Evolutionary conservation across 2,888 invertebrate genomes (phyloP), one percentile per base, ranked within the genome.

Genomic region (Eremobia ochroleuca): DNA sequence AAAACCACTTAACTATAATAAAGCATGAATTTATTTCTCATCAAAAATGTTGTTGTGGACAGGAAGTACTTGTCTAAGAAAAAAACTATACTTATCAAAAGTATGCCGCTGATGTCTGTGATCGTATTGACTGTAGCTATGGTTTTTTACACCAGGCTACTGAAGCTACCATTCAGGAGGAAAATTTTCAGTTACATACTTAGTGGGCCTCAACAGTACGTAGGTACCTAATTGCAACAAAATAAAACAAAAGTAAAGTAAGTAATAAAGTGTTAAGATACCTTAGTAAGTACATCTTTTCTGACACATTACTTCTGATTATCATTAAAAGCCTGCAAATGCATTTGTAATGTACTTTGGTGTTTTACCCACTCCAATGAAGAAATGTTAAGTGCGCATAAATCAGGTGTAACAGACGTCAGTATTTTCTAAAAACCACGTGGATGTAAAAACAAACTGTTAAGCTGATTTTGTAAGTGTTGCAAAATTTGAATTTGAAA

Each of bases 291-390:
- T 31, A 21, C 28, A 15, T 8, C 0, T 31, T 69, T 59, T 61
- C 28, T 28, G 21, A 46, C 4, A 70, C 6, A 25, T 71, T 71
- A n/a, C 25, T 37, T 25, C 52, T 73, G 11, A 71, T 49, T 72
- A 28, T 52, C 52, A 18, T 6, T 8, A 52, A n/a, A 40, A 73
- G 40, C 31, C 28, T n/a, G 8, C 18, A 34, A 55, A 74, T 78
- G 52, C 31, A 72, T 77, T 73, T 52, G 4, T 43, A 11, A 62
- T 67, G 49, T 62, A 31, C 13, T 64, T 79, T 74, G 62, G 25
- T 59, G 31, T 15, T 68, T 46, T 64, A 52, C n/a, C 62, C 46
- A 75, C 28, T 71, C 55, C 62, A 46, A 52, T 40, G 3, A 80
- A 40, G 52, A 68, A 73, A 73, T 68, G 6, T 46, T 59, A 31